Percentiles rank a stretch among this genome's conserved stretches.
phyloP scores from a whole-genome alignment of 1,140 invertebrate species.

The Aphelinus atriplicis region DNA sequence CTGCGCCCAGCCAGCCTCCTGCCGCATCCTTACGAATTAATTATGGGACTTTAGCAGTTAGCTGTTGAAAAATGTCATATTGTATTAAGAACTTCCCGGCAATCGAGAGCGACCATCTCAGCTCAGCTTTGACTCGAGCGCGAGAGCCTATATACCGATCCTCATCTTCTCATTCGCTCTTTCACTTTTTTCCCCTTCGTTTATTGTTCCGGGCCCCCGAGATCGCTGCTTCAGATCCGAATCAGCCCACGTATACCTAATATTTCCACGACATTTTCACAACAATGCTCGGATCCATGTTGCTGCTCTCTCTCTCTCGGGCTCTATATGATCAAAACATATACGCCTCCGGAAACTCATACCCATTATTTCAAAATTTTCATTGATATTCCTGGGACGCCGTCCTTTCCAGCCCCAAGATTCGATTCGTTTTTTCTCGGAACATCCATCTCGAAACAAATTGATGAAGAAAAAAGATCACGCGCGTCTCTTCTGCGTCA shows the following conservation, averaged over 20 bases:
- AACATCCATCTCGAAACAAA: too few relatives aligned
- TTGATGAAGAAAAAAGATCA: too few relatives aligned
- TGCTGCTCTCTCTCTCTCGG: background rate
- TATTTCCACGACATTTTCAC: background rate
- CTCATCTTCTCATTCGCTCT: constrained; percentile 17
- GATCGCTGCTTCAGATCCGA: too few relatives aligned
- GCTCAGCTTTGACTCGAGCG: too few relatives aligned
- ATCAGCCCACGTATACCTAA: background rate
- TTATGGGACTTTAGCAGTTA: constrained; percentile 11
- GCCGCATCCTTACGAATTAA: constrained; percentile 21
- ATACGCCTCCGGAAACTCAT: too few relatives aligned
- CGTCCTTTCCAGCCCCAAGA: too few relatives aligned
- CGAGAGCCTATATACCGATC: background rate
- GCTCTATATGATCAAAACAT: too few relatives aligned
- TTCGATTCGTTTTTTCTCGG: too few relatives aligned
- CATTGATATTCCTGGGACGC: too few relatives aligned
- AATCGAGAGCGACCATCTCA: constrained; percentile 12
- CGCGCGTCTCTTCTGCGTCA: too few relatives aligned
- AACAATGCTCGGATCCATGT: constrained; percentile 9
- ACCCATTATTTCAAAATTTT: too few relatives aligned
- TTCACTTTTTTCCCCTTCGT: background rate
- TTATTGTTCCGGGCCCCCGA: background rate
- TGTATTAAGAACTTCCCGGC: constrained; percentile 17
- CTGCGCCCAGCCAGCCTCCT: background rate
- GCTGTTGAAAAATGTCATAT: constrained; percentile 29